phyloP scores from a whole-genome alignment of 2,888 invertebrate species.

The Dendrolimus pini region DNA sequence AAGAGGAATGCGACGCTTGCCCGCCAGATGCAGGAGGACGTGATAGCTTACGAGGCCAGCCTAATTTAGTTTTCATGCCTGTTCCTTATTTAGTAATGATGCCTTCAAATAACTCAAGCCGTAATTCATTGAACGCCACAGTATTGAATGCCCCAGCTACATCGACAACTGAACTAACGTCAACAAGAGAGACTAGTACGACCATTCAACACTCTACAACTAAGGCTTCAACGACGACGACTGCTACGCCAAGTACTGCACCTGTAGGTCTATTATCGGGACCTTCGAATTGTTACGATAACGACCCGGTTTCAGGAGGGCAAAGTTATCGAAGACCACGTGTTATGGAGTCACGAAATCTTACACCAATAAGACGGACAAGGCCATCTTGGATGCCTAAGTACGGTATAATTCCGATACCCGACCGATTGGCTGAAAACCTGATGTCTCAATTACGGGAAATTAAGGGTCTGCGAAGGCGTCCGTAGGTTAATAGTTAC shows the following conservation, averaged over 20 bases:
- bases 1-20: slow-evolving; percentile 21
- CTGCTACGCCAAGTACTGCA: background rate
- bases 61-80: slow-evolving; percentile 27
- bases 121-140: background rate
- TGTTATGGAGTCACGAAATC: background rate
- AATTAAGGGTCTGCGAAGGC: slow-evolving; percentile 20
- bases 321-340: no score
- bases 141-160: no score
- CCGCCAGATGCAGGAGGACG: background rate
- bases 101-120: background rate
- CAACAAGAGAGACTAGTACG: slow-evolving; percentile 6
- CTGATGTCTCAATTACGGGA: slow-evolving; percentile 34
- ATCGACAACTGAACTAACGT: background rate
- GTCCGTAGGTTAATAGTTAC: background rate
- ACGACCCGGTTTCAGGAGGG: background rate
- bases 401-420: slow-evolving; percentile 49
- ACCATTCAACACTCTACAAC: slow-evolving; percentile 1
- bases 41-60: slow-evolving; percentile 9
- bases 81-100: slow-evolving; percentile 32
- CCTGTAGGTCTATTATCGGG: background rate
- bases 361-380: slow-evolving; percentile 32
- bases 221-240: slow-evolving; percentile 4
- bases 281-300: background rate
- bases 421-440: slow-evolving; percentile 41
- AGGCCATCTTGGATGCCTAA: slow-evolving; percentile 41